Evolutionary conservation across 2,888 invertebrate species (phyloP).

Genomic region (Apodemia zela): DNA sequence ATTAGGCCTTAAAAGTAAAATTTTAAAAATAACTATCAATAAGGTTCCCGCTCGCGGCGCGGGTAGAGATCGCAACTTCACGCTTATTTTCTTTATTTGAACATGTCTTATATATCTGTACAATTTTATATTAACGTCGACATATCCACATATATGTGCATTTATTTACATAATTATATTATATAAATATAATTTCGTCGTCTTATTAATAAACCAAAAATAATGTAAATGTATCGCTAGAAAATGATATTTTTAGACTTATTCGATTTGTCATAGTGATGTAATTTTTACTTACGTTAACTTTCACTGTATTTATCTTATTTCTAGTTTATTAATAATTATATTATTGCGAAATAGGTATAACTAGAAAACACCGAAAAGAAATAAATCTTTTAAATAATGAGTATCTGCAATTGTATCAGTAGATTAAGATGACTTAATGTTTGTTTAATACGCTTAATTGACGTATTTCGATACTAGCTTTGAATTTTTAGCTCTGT

Average conservation of each 20-base stretch:
- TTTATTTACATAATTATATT: conserved; percentile 7
- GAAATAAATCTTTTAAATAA: neutral
- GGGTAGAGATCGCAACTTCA: conserved; percentile 14
- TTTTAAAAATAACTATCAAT: conserved; percentile 5
- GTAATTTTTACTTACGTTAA: neutral
- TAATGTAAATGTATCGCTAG: neutral
- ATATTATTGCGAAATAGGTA: conserved; percentile 3
- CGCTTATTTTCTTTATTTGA: conserved; percentile 7
- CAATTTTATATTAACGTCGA: conserved; percentile 15
- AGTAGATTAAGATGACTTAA: no score
- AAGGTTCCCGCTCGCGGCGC: neutral
- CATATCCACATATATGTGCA: conserved; percentile 14
- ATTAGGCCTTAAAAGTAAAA: conserved; percentile 12
- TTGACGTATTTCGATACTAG: neutral
- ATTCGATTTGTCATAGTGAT: neutral
- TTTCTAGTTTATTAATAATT: conserved; percentile 13
- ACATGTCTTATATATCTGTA: conserved; percentile 10
- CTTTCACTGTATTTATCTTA: neutral
- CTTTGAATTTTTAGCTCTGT: no score
- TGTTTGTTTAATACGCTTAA: neutral
- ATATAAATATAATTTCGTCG: conserved; percentile 9
- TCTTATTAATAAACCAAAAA: conserved; percentile 11
- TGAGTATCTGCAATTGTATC: no score
- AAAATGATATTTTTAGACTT: neutral
- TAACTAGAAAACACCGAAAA: conserved; percentile 1